phyloP scores from a whole-genome alignment of 2,113 vertebrate species.

The Gymnarchus niloticus region DNA sequence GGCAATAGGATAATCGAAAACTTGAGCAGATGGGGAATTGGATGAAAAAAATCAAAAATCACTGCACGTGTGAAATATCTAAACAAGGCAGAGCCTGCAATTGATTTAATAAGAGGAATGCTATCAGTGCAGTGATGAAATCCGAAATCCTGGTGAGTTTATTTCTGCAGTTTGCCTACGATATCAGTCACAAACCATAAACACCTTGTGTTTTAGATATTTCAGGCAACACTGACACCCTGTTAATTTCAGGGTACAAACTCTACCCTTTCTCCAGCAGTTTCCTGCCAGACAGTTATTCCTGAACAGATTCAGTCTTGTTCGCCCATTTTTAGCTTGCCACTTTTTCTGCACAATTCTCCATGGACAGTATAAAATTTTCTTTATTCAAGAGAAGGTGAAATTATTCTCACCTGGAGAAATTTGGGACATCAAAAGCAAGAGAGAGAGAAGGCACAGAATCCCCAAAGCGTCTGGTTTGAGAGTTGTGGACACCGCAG shows the following conservation, averaged over 20 bases:
- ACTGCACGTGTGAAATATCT: background rate
- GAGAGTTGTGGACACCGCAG: background rate
- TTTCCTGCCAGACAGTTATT: too few relatives aligned
- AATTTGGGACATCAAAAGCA: background rate
- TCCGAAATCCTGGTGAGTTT: background rate
- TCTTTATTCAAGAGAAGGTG: background rate
- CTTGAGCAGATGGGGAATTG: background rate
- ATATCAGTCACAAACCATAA: background rate
- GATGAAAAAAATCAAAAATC: background rate
- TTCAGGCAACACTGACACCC: background rate
- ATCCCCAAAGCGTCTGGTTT: background rate
- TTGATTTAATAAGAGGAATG: background rate
- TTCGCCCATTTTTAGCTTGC: background rate
- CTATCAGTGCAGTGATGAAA: background rate
- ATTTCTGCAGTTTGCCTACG: background rate
- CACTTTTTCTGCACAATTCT: background rate
- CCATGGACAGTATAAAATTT: background rate
- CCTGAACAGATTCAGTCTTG: background rate
- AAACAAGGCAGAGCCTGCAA: background rate
- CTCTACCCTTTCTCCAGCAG: background rate
- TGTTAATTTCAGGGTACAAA: background rate
- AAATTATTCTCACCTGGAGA: conserved; percentile 2
- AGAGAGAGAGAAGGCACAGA: background rate
- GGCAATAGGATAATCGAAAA: conserved; percentile 16
- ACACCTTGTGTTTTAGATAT: background rate